These are phyloP conservation scores for Takifugu flavidus DNA, from an alignment of 2,113 vertebrate genomes.

Conservation along the genomic window DNA sequence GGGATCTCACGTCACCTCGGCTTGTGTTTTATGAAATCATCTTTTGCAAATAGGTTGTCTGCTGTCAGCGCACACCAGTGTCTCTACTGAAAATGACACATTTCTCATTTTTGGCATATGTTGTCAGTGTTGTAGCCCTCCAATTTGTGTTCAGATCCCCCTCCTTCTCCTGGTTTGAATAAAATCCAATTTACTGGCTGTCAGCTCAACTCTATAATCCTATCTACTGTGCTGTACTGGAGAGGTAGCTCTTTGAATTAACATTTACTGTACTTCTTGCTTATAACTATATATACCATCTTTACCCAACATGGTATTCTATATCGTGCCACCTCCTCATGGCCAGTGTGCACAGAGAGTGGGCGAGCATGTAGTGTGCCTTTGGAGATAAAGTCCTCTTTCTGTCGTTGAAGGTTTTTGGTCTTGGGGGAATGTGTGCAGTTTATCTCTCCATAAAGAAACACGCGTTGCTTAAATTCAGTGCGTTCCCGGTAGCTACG, in stretches of 20 bases:
- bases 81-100: constrained; percentile 63
- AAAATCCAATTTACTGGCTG: constrained; percentile 84
- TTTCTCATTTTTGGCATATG: constrained; percentile 74
- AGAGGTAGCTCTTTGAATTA: constrained; percentile 77
- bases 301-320: constrained; percentile 49
- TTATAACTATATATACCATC: constrained; percentile 65
- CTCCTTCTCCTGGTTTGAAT: constrained; percentile 74
- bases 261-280: constrained; percentile 69
- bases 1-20: constrained; percentile 25
- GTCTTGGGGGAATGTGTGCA: constrained; percentile 55
- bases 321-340: constrained; percentile 53
- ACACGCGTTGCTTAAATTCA: constrained; percentile 50
- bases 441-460: constrained; percentile 64
- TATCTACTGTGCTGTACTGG: constrained; percentile 74
- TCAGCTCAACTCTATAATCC: constrained; percentile 80
- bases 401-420: constrained; percentile 61
- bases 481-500: constrained; percentile 46
- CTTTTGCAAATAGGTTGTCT: constrained; percentile 68
- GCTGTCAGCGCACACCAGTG: constrained; percentile 61
- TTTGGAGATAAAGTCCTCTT: constrained; percentile 70
- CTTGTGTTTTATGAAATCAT: constrained; percentile 69
- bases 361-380: constrained; percentile 56
- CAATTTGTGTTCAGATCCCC: constrained; percentile 71
- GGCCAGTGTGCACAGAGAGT: constrained; percentile 58
- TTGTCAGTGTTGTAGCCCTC: constrained; percentile 74